Conservation (phyloP, 2,113 vertebrate species). For the Upupa epops region DNA sequence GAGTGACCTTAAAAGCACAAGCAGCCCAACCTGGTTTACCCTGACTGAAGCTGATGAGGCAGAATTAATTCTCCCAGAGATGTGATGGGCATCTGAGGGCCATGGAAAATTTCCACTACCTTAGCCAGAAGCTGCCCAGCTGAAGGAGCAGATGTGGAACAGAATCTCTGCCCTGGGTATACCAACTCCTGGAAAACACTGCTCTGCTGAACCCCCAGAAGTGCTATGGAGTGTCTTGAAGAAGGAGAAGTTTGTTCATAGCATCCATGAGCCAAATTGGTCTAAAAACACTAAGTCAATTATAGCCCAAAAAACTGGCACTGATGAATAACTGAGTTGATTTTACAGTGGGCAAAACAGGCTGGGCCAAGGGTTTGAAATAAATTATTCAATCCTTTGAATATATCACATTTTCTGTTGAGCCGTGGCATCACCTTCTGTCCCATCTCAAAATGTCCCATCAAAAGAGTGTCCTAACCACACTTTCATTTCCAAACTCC, state of each 20-base stretch:
- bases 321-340: neutral
- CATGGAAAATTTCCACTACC: neutral
- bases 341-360: neutral
- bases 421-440: rapidly evolving
- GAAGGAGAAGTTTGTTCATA: neutral
- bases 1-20: neutral
- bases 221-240: neutral
- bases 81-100: neutral
- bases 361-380: neutral
- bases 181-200: neutral
- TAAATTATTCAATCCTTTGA: neutral
- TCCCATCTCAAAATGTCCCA: neutral
- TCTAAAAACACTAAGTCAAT: neutral
- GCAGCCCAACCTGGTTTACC: neutral
- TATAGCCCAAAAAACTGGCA: neutral
- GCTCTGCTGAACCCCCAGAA: neutral
- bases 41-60: neutral
- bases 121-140: neutral
- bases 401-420: neutral
- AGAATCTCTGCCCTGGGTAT: neutral
- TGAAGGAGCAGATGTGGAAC: neutral
- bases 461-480: neutral
- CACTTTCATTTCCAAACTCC: neutral
- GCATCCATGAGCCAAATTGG: neutral
- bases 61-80: neutral